Percentiles rank a stretch among this genome's conserved stretches.
Conservation (phyloP, 1,140 invertebrate genomes). For the Lepidurus arcticus region DNA sequence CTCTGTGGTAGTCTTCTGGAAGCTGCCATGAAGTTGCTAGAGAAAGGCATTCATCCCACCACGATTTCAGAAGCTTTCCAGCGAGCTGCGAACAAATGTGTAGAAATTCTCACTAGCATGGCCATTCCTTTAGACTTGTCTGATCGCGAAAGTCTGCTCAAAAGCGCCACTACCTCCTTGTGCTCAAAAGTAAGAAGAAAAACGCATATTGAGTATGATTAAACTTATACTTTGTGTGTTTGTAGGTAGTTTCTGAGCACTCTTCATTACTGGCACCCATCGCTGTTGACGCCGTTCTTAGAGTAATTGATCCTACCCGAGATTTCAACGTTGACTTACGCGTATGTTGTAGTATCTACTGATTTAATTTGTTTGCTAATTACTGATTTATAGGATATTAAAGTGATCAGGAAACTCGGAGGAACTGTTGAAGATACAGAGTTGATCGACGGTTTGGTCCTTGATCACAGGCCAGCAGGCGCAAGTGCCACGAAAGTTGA, state of each 20-base stretch:
- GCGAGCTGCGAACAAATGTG: constrained; percentile 73
- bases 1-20: constrained; percentile 92
- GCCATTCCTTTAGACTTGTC: constrained; percentile 77
- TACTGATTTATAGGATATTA: constrained; percentile 54
- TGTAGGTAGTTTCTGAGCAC: constrained; percentile 86
- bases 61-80: constrained; percentile 96
- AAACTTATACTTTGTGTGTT: constrained; percentile 42
- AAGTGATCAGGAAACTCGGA: constrained; percentile 91
- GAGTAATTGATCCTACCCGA: constrained; percentile 64
- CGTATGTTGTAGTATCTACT: constrained; percentile 37
- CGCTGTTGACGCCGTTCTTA: constrained; percentile 93
- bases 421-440: constrained; percentile 98
- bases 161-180: constrained; percentile 93
- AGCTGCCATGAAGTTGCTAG: constrained; percentile 84
- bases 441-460: constrained; percentile 89
- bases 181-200: constrained; percentile 81
- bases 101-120: constrained; percentile 81
- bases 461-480: constrained; percentile 82
- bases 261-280: constrained; percentile 89
- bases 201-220: constrained; percentile 24
- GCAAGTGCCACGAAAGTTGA: constrained; percentile 87
- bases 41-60: constrained; percentile 95
- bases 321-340: constrained; percentile 63
- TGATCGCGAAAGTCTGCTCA: constrained; percentile 81
- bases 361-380: not conserved